These are phyloP conservation scores for Pherbina coryleti DNA, from an alignment of 2,888 invertebrate genomes.

Conservation along the genomic window DNA sequence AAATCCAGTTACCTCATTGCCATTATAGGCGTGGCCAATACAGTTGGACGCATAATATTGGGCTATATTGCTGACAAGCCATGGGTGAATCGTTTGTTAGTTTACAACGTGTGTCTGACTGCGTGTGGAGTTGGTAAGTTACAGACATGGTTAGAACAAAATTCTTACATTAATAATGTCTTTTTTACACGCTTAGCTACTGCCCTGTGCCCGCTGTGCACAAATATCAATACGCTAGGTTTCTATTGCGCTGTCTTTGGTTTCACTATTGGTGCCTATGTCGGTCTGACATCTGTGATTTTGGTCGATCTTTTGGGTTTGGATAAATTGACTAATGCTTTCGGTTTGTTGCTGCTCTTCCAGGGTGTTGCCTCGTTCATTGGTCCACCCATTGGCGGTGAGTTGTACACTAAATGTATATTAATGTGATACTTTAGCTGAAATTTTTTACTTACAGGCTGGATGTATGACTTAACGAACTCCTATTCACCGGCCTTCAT, in stretches of 20 bases:
- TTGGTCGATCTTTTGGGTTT: conserved; percentile 94
- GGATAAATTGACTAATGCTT: conserved; percentile 94
- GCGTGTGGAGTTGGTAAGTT: conserved; percentile 87
- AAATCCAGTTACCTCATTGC: conserved; percentile 80
- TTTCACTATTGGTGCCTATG: conserved; percentile 94
- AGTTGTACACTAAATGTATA: conserved; percentile 44
- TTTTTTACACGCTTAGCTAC: conserved; percentile 76
- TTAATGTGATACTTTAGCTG: not conserved
- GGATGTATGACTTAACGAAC: conserved; percentile 80
- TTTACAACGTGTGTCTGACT: conserved; percentile 91
- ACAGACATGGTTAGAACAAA: not conserved
- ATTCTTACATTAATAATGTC: not conserved
- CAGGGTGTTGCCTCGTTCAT: conserved; percentile 94
- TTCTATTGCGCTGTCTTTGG: conserved; percentile 87
- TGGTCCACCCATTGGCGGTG: conserved; percentile 95
- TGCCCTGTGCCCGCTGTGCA: conserved; percentile 81
- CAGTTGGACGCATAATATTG: conserved; percentile 87
- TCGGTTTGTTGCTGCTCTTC: conserved; percentile 91
- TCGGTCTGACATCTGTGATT: conserved; percentile 95
- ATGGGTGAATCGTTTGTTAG: conserved; percentile 89
- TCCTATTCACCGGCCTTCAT: conserved; percentile 91
- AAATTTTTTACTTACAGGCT: conserved; percentile 75
- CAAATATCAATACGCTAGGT: conserved; percentile 79
- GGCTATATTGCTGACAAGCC: conserved; percentile 91
- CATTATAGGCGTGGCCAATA: conserved; percentile 88